These are phyloP conservation scores for Drosophila varians DNA, from an alignment of 1,140 invertebrate genomes.

Conservation along the genomic window DNA sequence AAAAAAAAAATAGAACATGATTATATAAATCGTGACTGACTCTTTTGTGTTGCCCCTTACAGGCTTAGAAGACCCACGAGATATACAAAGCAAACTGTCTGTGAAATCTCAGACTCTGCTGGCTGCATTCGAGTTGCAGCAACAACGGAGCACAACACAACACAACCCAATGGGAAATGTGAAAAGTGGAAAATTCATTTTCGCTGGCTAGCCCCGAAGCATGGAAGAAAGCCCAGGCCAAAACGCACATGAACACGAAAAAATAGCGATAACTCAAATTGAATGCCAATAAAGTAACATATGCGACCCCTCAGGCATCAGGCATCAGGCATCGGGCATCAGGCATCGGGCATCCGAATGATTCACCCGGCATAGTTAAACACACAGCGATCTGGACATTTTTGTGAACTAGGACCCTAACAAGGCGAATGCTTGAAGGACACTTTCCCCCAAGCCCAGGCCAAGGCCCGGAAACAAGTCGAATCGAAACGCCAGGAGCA, in stretches of 20 bases:
- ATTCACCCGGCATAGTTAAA: constrained; percentile 25
- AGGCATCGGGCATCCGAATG: constrained; percentile 5
- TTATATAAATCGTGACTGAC: constrained; percentile 46
- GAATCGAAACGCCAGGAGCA: constrained; percentile 61
- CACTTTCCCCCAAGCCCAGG: constrained; percentile 36
- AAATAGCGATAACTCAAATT: constrained; percentile 80
- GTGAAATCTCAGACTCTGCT: constrained; percentile 59
- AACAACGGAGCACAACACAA: constrained; percentile 7
- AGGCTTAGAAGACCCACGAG: constrained; percentile 21
- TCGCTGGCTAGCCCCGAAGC: constrained; percentile 17
- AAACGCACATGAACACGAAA: constrained; percentile 76
- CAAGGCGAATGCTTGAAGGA: constrained; percentile 65
- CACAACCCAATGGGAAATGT: constrained; percentile 43
- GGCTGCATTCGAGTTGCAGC: constrained; percentile 44
- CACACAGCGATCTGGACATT: constrained; percentile 30
- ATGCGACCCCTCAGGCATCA: constrained; percentile 47
- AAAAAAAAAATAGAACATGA: constrained; percentile 61
- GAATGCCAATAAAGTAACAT: constrained; percentile 80
- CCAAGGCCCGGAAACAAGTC: constrained; percentile 35
- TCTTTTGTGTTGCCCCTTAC: neutral
- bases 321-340: constrained; percentile 4
- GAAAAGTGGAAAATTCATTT: constrained; percentile 65
- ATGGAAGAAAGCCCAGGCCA: constrained; percentile 4
- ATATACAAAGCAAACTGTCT: constrained; percentile 52
- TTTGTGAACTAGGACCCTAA: constrained; percentile 53